Conservation (phyloP, 1,140 invertebrate species). For the Pygmarrhopalites habei region DNA sequence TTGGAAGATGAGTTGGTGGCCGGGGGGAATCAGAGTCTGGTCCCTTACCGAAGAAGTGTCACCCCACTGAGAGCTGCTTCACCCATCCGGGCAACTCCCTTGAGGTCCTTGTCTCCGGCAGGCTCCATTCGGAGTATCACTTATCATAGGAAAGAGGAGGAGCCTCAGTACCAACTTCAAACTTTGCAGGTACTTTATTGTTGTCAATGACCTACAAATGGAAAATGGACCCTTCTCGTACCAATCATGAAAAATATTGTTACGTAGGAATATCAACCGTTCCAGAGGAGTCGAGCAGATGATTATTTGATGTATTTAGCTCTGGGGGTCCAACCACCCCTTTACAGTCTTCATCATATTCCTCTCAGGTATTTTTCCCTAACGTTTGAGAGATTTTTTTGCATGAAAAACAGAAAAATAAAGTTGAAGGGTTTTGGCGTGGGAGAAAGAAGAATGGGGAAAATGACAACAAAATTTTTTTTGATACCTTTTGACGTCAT, state of each 20-base stretch:
- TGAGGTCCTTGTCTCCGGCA: background rate
- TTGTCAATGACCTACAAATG: no score
- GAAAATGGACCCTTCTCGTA: no score
- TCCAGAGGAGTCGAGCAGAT: constrained; percentile 8
- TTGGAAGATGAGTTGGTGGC: constrained; percentile 11
- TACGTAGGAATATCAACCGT: background rate
- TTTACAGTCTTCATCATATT: constrained; percentile 17
- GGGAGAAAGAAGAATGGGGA: no score
- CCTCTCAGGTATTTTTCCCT: constrained; percentile 10
- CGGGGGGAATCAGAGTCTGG: background rate
- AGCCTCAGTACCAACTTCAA: no score
- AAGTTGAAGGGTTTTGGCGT: no score
- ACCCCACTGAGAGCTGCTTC: background rate
- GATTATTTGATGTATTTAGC: constrained; percentile 1
- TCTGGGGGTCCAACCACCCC: background rate
- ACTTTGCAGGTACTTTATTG: no score
- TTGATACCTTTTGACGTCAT: no score
- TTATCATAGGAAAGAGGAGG: background rate
- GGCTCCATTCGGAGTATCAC: constrained; percentile 8
- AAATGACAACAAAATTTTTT: no score
- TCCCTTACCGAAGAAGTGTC: background rate
- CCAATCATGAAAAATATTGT: no score
- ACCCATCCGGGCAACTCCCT: background rate
- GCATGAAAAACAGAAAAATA: no score
- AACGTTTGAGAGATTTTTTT: no score